Base-by-base conservation (phyloP, 2,797 vertebrate species). In the Sebastes steindachneri region DNA sequence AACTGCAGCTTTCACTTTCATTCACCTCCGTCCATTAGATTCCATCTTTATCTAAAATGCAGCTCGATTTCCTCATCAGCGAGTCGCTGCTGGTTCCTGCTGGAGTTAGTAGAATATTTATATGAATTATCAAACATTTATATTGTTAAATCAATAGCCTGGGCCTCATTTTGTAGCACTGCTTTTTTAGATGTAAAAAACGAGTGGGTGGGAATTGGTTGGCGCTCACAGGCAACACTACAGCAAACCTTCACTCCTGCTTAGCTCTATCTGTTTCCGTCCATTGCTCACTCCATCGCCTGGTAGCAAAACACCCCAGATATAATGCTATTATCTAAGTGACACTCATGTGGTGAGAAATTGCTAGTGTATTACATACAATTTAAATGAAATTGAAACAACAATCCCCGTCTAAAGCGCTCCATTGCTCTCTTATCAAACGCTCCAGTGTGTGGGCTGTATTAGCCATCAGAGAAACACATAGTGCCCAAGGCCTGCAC, bases 321-420 rank as follows among this genome's bases (percentile, higher is more conserved):
- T 73, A 28, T 86, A 81, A 92, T 66, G 83, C 67, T 71, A 72
- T 92, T 87, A 91, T 92, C 84, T 83, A 72, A 79, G 77, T 87
- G 88, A 91, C 64, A 84, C 83, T 90, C 74, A 77, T 86, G 86
- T 67, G 86, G 80, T 64, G 88, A 88, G 79, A 87, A 86, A 89
- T 78, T 86, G 89, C 84, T 4, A 14, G 81, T 48, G 73, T 73
- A 88, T 86, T 85, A 83, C 83, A 74, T 25, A 73, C 83, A 80
- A 84, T 93, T 92, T 87, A 87, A 89, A 90, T 85, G 68, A 89
- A 87, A 86, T 51, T 82, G 89, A 89, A 90, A 91, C 82, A 88
- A 87, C 86, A 80, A 73, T 26, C 57, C 76, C 45, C 2, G 55
- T 83, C 54, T 77, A 77, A 85, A 89, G 87, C 71, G 82, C 87